Evolutionary conservation across 2,888 invertebrate genomes (phyloP).

Genomic region (Boloria euphrosyne): DNA sequence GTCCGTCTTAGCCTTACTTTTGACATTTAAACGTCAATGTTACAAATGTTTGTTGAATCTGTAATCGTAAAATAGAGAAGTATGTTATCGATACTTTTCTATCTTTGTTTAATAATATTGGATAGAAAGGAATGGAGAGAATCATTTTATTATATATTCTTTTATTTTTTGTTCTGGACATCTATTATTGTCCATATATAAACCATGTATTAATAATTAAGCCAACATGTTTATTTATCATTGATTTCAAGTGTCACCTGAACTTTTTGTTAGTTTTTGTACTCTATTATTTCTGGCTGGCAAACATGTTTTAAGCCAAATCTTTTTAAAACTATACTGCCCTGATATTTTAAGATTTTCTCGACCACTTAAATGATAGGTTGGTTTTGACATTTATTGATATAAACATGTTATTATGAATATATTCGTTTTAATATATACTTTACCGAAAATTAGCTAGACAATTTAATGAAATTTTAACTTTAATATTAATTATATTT

Average conservation of each 20-base stretch:
- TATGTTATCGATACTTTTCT: too few relatives aligned
- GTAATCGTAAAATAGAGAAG: too few relatives aligned
- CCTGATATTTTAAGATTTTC: slow-evolving; percentile 39
- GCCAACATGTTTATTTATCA: too few relatives aligned
- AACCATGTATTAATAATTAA: too few relatives aligned
- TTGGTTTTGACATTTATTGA: slow-evolving; percentile 25
- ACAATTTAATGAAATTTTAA: too few relatives aligned
- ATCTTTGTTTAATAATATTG: too few relatives aligned
- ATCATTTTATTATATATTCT: too few relatives aligned
- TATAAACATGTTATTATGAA: slow-evolving; percentile 27
- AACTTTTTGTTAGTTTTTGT: neutral
- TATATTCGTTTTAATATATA: neutral
- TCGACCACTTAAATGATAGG: slow-evolving; percentile 40
- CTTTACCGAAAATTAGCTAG: too few relatives aligned
- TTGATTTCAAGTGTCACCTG: neutral
- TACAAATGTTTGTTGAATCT: neutral
- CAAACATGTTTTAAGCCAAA: slow-evolving; percentile 9
- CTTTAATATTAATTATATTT: too few relatives aligned
- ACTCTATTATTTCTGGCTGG: slow-evolving; percentile 1
- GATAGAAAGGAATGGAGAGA: too few relatives aligned
- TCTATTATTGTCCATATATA: too few relatives aligned
- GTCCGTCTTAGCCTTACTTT: slow-evolving; percentile 6
- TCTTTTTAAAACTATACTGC: slow-evolving; percentile 38
- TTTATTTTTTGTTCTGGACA: too few relatives aligned
- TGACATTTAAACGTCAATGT: neutral